Conservation (phyloP, 2,113 vertebrate species). For the Tetrax tetrax region DNA sequence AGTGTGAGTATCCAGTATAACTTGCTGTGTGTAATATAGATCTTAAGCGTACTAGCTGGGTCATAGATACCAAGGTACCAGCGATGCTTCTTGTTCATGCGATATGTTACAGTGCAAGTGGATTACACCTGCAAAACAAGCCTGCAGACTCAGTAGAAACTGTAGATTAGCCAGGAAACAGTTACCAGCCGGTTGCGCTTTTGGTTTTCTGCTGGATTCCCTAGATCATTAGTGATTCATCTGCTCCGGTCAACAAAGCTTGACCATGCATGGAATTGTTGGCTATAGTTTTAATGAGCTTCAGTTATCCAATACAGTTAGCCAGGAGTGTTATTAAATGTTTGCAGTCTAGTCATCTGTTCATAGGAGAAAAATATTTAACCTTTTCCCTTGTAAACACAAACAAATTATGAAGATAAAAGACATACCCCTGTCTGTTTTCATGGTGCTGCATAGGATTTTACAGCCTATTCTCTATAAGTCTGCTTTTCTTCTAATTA, state of each 20-base stretch:
- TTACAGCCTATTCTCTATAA: background rate
- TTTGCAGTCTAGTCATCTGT: background rate
- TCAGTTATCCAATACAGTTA: background rate
- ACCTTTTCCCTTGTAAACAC: background rate
- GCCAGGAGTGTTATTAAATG: background rate
- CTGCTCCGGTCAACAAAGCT: background rate
- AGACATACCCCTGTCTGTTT: background rate
- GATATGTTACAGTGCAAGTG: fast-evolving
- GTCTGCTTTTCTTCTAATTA: background rate
- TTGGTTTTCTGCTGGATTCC: background rate
- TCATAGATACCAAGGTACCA: background rate
- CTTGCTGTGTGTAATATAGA: background rate
- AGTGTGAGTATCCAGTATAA: background rate
- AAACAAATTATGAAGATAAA: background rate
- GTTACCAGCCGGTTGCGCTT: background rate
- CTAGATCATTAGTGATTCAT: constrained; percentile 23
- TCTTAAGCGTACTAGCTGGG: background rate
- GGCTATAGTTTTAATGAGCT: background rate
- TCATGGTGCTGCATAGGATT: background rate
- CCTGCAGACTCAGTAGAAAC: background rate
- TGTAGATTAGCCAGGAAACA: background rate
- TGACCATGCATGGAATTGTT: background rate
- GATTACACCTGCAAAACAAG: background rate
- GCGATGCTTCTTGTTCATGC: background rate
- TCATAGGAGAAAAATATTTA: background rate